Evolutionary conservation across 2,797 vertebrate species (phyloP), one percentile per base, ranked within the genome.

Genomic region (Telmatherina bonti): DNA sequence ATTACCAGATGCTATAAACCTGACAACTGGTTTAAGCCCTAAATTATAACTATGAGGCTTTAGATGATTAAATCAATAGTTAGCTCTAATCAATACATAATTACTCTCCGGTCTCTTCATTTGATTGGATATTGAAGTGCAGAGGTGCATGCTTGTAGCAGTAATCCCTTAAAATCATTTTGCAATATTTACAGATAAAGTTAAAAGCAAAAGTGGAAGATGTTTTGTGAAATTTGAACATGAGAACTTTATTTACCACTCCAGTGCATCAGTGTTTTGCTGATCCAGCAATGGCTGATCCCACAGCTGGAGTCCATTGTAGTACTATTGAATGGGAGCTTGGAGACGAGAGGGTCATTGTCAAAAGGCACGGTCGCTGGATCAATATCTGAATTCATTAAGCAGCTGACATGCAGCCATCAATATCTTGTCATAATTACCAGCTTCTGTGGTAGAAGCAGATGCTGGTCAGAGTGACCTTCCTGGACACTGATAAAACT

Each of bases 361-460:
- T 94, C 89, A 94, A 88, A 90, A 91, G 86, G 79, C 86, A 86
- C 58, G 72, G 88, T 75, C 65, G 7, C 70, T 41, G 60, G 92
- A 94, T 95, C 94, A 91, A 95, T 95, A 94, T 72, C 68, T 90
- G 89, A 93, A 93, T 94, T 93, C 86, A 93, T 93, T 94, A 91
- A 85, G 82, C 90, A 92, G 91, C 92, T 92, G 90, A 93, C 82
- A 70, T 78, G 59, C 67, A 76, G 62, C 78, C 88, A 84, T 94
- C 92, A 85, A 93, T 93, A 93, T 85, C 81, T 84, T 62, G 52
- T 91, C 78, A 91, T 90, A 92, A 92, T 92, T 87, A 92, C 78
- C 64, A 85, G 79, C 31, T 88, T 90, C 65, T 76, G 62, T 76
- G 69, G 62, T 51, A 33, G 77, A 68, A 84, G 81, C 89, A 93